phyloP scores from a whole-genome alignment of 1,140 invertebrate genomes.

The Aculops lycopersici region DNA sequence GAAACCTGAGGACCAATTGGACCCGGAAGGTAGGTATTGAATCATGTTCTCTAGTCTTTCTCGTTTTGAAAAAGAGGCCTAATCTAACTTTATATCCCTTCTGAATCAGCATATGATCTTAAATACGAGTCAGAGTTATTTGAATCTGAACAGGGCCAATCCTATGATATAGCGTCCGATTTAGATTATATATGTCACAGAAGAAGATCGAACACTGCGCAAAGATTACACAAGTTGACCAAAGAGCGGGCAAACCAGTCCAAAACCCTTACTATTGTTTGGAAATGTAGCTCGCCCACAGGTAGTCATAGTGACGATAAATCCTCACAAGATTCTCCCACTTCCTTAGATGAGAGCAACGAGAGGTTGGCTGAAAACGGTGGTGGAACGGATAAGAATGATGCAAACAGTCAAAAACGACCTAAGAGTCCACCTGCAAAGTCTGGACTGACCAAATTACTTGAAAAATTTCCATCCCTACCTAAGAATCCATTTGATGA shows the following conservation, averaged over 20 bases:
- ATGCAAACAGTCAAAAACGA: neutral
- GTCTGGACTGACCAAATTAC: slow-evolving; percentile 29
- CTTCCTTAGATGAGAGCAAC: no score
- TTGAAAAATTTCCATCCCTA: slow-evolving; percentile 34
- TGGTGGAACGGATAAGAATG: neutral
- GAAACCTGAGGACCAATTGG: no score
- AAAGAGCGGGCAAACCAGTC: slow-evolving; percentile 32
- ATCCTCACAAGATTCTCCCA: no score
- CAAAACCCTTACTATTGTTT: slow-evolving; percentile 19
- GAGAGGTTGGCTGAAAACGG: neutral
- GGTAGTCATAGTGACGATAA: neutral
- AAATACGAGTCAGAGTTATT: slow-evolving; percentile 11
- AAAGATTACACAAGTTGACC: slow-evolving; percentile 55
- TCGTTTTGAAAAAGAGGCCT: no score
- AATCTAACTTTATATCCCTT: neutral
- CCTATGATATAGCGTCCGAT: slow-evolving; percentile 21
- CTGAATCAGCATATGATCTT: slow-evolving; percentile 11
- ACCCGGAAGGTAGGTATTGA: no score
- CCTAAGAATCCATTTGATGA: slow-evolving; percentile 52
- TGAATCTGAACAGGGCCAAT: slow-evolving; percentile 13
- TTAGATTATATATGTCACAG: slow-evolving; percentile 35
- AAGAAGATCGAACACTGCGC: slow-evolving; percentile 52
- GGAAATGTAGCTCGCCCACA: slow-evolving; percentile 14
- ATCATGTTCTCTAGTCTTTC: no score
- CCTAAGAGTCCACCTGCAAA: slow-evolving; percentile 8